Evolutionary conservation across 2,797 vertebrate species (phyloP).

Genomic region (Etheostoma perlongum): DNA sequence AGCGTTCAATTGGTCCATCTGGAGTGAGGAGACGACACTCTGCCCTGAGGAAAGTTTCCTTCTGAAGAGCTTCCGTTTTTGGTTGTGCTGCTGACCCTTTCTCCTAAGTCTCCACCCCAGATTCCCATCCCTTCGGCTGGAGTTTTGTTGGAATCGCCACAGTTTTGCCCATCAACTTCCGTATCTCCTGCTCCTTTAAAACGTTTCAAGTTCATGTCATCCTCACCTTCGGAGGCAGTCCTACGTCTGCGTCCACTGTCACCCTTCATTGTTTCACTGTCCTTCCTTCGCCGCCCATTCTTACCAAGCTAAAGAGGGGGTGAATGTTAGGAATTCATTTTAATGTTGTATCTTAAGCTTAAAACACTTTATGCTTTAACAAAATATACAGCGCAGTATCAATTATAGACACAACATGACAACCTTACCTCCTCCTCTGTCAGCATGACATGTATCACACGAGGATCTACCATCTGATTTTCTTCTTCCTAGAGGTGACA

Average conservation of each 20-base stretch:
- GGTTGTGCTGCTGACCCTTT: slow-evolving; percentile 79
- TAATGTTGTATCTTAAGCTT: not conserved
- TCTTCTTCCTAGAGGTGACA: slow-evolving; percentile 87
- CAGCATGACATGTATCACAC: slow-evolving; percentile 95
- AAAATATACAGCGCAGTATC: not conserved
- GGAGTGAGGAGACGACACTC: slow-evolving; percentile 68
- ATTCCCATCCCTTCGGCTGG: slow-evolving; percentile 84
- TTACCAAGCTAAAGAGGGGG: slow-evolving; percentile 63
- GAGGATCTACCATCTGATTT: slow-evolving; percentile 94
- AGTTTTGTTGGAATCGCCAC: slow-evolving; percentile 86
- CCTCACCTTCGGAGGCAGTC: slow-evolving; percentile 91
- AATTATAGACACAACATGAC: not conserved
- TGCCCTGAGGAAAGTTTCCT: slow-evolving; percentile 64
- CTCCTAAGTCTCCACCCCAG: slow-evolving; percentile 85
- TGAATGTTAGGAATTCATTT: not conserved
- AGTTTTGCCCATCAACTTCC: slow-evolving; percentile 80
- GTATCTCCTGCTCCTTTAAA: slow-evolving; percentile 90
- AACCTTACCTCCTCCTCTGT: slow-evolving; percentile 91
- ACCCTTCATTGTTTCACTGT: slow-evolving; percentile 82
- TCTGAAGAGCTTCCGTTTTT: slow-evolving; percentile 79
- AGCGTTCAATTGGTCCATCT: slow-evolving; percentile 89
- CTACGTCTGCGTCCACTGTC: slow-evolving; percentile 92
- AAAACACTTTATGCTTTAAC: not conserved
- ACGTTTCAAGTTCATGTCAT: slow-evolving; percentile 94
- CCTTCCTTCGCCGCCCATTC: slow-evolving; percentile 79